phyloP scores from a whole-genome alignment of 2,113 vertebrate genomes.

The Sceloporus tristichus region DNA sequence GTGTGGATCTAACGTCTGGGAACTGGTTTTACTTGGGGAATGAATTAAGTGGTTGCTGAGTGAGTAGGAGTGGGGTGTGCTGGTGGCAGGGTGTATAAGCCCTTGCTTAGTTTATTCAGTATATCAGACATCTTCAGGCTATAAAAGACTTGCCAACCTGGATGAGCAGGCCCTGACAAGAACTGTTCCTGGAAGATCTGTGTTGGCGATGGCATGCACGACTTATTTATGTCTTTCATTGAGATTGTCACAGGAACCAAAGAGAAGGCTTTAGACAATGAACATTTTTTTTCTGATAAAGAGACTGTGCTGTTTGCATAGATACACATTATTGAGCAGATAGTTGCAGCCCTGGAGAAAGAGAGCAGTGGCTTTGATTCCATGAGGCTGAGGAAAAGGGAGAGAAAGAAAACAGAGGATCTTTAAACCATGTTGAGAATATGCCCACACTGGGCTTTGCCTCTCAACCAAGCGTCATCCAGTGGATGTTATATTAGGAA shows the following conservation, averaged over 20 bases:
- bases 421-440: neutral
- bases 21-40: slow-evolving; percentile 18
- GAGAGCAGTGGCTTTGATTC: neutral
- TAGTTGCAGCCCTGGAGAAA: neutral
- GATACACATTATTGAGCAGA: neutral
- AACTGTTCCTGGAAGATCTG: neutral
- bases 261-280: neutral
- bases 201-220: neutral
- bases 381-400: neutral
- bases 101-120: neutral
- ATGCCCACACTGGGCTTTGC: neutral
- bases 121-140: slow-evolving; percentile 3
- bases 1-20: slow-evolving; percentile 5
- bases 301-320: neutral
- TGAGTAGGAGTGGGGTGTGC: neutral
- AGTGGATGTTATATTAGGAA: neutral
- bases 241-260: neutral
- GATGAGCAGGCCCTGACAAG: neutral
- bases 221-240: neutral
- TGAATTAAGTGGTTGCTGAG: slow-evolving; percentile 11
- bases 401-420: neutral
- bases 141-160: neutral
- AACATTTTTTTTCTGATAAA: neutral
- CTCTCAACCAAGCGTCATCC: too few relatives aligned
- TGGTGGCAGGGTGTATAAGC: neutral